Evolutionary conservation across 2,113 vertebrate species (phyloP).

Genomic region (Peromyscus californicus): DNA sequence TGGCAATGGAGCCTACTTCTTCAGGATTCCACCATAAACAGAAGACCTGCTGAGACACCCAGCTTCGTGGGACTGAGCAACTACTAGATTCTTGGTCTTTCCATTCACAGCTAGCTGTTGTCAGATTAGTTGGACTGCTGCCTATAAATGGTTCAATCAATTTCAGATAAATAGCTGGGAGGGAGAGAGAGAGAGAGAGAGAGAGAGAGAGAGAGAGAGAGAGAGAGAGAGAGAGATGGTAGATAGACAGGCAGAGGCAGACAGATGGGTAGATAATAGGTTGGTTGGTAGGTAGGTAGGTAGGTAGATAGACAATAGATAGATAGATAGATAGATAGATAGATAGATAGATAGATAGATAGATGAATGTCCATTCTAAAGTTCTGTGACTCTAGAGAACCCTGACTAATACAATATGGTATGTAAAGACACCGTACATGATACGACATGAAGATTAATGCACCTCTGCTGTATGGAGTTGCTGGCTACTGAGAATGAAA

Average conservation of each 20-base stretch:
- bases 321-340: too few species aligned
- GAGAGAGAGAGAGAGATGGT: too few species aligned
- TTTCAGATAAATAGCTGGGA: background rate
- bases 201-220: too few species aligned
- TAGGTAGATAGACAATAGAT: too few species aligned
- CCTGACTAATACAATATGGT: background rate
- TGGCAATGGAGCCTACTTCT: background rate
- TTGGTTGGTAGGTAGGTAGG: too few species aligned
- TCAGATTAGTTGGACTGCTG: background rate
- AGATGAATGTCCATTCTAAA: background rate
- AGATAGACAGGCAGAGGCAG: too few species aligned
- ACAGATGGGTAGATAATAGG: too few species aligned
- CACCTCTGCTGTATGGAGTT: background rate
- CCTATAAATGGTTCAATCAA: background rate
- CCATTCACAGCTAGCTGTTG: background rate
- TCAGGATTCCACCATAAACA: background rate
- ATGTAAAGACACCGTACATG: background rate
- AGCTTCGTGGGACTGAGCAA: background rate
- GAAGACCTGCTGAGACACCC: background rate
- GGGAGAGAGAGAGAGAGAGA: too few species aligned
- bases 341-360: too few species aligned
- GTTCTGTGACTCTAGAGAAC: background rate
- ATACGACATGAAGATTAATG: background rate
- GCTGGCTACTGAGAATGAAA: background rate
- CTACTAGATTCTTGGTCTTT: background rate